phyloP scores from a whole-genome alignment of 2,888 invertebrate species.

The Acrocyrtus sp. region DNA sequence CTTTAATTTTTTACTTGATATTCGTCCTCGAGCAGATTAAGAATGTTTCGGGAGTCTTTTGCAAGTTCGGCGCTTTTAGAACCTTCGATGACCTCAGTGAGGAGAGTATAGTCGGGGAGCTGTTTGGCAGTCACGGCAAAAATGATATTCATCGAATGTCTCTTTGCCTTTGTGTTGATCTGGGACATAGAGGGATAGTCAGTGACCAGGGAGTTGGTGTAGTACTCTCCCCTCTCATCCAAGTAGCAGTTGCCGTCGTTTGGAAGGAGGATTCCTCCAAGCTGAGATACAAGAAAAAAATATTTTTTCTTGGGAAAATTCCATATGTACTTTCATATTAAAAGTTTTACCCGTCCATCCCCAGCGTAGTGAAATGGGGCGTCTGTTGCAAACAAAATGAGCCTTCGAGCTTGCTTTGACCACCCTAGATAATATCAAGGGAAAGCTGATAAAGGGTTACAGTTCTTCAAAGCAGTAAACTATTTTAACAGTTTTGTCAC shows the following conservation, averaged over 20 bases:
- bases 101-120: slow-evolving; percentile 81
- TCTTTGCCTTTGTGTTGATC: slow-evolving; percentile 76
- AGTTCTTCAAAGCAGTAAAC: not conserved
- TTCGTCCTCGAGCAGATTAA: slow-evolving; percentile 90
- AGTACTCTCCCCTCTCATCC: slow-evolving; percentile 72
- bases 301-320: no score
- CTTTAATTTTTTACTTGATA: slow-evolving; percentile 74
- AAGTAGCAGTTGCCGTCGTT: slow-evolving; percentile 94
- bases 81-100: slow-evolving; percentile 90
- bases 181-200: slow-evolving; percentile 99
- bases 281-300: no score
- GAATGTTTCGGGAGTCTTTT: slow-evolving; percentile 95
- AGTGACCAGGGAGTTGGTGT: slow-evolving; percentile 84
- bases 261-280: slow-evolving; percentile 91
- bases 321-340: not conserved
- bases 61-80: slow-evolving; percentile 89
- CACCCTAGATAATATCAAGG: slow-evolving; percentile 47
- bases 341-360: slow-evolving; percentile 86
- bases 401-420: slow-evolving; percentile 28
- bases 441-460: no score
- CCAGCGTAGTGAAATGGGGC: slow-evolving; percentile 99
- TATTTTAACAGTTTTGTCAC: no score
- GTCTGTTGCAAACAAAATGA: slow-evolving; percentile 79
- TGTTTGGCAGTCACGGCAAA: slow-evolving; percentile 89
- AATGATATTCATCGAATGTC: slow-evolving; percentile 95